Base-by-base conservation (phyloP, 2,888 invertebrate genomes). In the Torymus aiolomorphi region DNA sequence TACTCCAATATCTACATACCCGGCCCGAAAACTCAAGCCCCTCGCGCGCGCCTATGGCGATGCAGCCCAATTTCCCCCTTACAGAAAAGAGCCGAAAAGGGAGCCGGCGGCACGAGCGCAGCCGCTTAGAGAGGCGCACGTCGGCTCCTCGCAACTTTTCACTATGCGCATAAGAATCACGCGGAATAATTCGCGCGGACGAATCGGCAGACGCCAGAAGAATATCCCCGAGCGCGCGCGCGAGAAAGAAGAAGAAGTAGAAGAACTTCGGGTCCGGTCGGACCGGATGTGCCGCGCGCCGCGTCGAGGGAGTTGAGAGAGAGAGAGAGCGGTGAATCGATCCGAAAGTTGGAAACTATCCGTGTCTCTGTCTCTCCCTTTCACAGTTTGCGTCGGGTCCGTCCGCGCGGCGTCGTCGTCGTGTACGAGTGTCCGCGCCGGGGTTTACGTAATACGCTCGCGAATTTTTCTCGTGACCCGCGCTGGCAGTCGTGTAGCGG, bases 331-430 rank as follows among this genome's bases (percentile, higher is more conserved):
- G 18, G n/a, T 18, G 69, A 74, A 76, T 76, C 76, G 69, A 69
- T 76, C 69, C 69, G 54, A 76, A 61, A 76, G 76, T 67, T 76
- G 76, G 61, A 76, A 76, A 76, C 62, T 24, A 24, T 24, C 24
- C 3, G 24, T 24, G 24, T 24, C 24, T 24, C 24, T 62, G 31
- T 61, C 61, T 13, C 67, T 59, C 13, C 49, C 52, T 31, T 42
- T 57, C 57, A 49, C 71, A 59, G 71, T 65, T 42, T 57, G 56
- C 18, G 65, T 66, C 72, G 31, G 42, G 61, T 52, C 57, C 42
- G 16, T 70, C 70, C 57, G 70, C 70, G 66, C 20, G 51, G 11
- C 16, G 49, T 51, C 49, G 51, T 51, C 20, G 49, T 2, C 57
- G 57, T 57, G n/a, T 5, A 16, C n/a, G 24, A 24, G 24, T 24